Evolutionary conservation across 1,140 invertebrate species (phyloP), one percentile per base, ranked within the genome.

Genomic region (Piezodorus guildinii): DNA sequence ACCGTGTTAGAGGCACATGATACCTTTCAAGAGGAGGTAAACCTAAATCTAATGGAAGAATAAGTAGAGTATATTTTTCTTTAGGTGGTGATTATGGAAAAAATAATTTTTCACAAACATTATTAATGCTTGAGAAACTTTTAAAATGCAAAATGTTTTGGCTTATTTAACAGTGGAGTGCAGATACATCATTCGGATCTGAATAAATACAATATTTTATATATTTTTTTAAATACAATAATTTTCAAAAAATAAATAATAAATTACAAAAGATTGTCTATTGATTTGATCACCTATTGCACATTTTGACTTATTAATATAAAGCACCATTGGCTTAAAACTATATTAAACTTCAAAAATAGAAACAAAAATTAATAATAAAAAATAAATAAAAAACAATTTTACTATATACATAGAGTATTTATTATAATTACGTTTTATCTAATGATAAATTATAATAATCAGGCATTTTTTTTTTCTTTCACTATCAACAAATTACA

Each of bases 321-420:
- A 56, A 56, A 56, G 52, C 52, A 56, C 52, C 52, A 56, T 56
- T 56, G 52, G 52, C 52, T 56, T 56, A 56, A 56, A 23, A 56
- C 52, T 56, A 56, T 21, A 16, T 21, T 25, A 25, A 23, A 23
- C 15, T 10, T 39, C 6, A 39, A 39, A 39, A 30, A 30, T 30
- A 30, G 12, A 39, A 39, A 39, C 12, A 39, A 39, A 39, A 39
- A 10, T 30, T 4, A 39, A 39, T 39, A 39, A 39, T 8, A 39
- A 56, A 3, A 23, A 56, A 23, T 4, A 27, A 56, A 23, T 6
- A 10, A 49, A 19, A 49, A 17, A 49, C 21, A n/a, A 6, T 21
- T 10, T 49, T 5, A 21, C 46, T 49, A 49, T 49, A 49, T 49
- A 49, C n/a, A 56, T 23, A 56, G 23, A 56, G 23, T 23, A 23